Evolutionary conservation across 2,888 invertebrate genomes (phyloP), one percentile per base, ranked within the genome.

Genomic region (Drosophila falleni): DNA sequence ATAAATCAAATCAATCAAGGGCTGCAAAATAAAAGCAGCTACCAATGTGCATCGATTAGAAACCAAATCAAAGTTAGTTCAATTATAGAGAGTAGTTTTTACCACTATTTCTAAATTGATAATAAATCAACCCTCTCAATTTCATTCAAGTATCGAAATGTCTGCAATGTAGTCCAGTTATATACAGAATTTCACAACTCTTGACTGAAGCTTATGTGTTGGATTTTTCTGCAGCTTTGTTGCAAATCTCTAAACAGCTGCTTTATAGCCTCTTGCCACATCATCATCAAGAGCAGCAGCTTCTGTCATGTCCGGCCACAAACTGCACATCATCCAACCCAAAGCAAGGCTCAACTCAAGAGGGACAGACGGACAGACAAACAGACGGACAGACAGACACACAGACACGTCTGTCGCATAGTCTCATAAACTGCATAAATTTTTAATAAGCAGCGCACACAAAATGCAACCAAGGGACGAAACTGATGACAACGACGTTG

Each of bases 401-500:
- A 33, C 4, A 10, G 15, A 11, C 10, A 37, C 23, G 6, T 42
- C 31, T 59, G 35, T 47, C 39, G 41, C 41, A 42, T 41, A 58
- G 67, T 66, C 68, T 55, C 67, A 80, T 83, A 83, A 83, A 71
- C 65, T 83, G 87, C 78, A 88, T 88, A 77, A 65, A 88, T 83
- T 86, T 83, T 83, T 83, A 88, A 83, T 83, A 88, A 83, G 78
- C 70, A 61, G 47, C 50, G 53, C 71, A 73, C 69, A 67, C 68
- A 74, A 79, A 83, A 78, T 81, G 72, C 61, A 61, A 64, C 62
- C 69, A 71, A 76, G 73, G 69, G 69, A 78, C 68, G 26, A 56
- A 69, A 42, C 54, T 65, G 68, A 49, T 33, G 68, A 60, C 69
- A 69, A 50, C 54, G 46, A 55, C 49, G 46, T 26, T 68, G 76